Base-by-base conservation (phyloP, 2,797 vertebrate genomes). In the Coracias cyanogaster region DNA sequence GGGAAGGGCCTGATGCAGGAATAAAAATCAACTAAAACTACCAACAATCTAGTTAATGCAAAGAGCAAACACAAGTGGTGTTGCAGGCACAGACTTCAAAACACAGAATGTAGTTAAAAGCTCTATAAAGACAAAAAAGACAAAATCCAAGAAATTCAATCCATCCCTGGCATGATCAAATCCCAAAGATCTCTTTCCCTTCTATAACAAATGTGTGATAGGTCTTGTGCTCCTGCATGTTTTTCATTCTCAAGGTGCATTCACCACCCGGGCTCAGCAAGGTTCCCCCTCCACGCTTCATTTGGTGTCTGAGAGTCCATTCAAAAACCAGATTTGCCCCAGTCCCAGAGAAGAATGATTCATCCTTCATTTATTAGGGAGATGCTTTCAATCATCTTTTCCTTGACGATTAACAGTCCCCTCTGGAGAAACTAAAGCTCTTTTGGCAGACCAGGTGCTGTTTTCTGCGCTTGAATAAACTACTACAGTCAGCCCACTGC, bases 381-480 rank as follows among this genome's bases (percentile, higher is more conserved):
- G 39, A 82, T 33, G 52, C 22, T 77, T 73, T 72, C 39, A 81
- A 3, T 86, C 70, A 51, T 88, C 51, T 72, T 90, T 73, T 86
- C 81, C 60, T 3, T 4, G 54, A 86, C 66, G 66, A 89, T 72
- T 82, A 89, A 62, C 35, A 89, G 69, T 5, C 22, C 51, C 67
- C 52, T 82, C 81, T 57, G 54, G 41, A 95, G 66, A 89, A 67
- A 73, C 51, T 9, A 90, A 65, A 0, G 1, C 13, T 60, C 52
- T 76, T 86, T 84, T 84, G 64, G 74, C 67, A 89, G 78, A 85
- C 9, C 39, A 86, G 67, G 67, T 60, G 33, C 60, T 41, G 45
- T 89, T 89, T 96, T 89, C 83, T 90, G 74, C 64, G 74, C 62
- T 90, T 49, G 66, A 92, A 64, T 58, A 80, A 95, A 77, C 52